These are phyloP conservation scores for Stenotaenia linearis DNA, from an alignment of 2,888 invertebrate genomes.

Conservation along the genomic window DNA sequence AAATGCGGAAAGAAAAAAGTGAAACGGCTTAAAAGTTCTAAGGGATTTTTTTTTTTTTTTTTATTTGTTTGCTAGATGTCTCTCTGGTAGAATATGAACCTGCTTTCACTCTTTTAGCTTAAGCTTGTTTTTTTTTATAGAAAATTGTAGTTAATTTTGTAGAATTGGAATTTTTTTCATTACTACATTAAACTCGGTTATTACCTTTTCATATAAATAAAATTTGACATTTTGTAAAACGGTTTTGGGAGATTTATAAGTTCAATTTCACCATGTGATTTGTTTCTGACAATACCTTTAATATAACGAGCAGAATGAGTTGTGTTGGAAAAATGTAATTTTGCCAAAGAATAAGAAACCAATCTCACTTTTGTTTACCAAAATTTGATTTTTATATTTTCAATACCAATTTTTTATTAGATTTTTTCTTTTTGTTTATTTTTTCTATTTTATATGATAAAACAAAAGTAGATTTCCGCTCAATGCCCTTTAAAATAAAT, in stretches of 20 bases:
- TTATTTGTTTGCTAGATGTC: background rate
- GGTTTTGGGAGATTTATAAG: background rate
- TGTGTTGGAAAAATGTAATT: slow-evolving; percentile 21
- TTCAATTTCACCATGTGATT: slow-evolving; percentile 19
- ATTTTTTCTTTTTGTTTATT: background rate
- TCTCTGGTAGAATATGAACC: too few species aligned
- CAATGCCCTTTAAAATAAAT: too few species aligned
- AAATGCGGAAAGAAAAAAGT: background rate
- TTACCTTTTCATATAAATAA: background rate
- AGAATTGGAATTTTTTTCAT: background rate
- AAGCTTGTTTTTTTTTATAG: background rate
- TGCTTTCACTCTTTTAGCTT: too few species aligned
- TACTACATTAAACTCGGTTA: background rate
- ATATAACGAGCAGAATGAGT: slow-evolving; percentile 8
- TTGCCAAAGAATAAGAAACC: slow-evolving; percentile 16
- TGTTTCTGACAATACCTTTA: slow-evolving; percentile 20
- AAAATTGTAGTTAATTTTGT: background rate
- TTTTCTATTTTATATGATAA: background rate
- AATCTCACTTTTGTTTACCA: background rate
- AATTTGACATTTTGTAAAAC: background rate
- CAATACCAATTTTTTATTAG: background rate
- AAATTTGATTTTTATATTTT: background rate
- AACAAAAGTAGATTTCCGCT: too few species aligned
- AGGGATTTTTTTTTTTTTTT: background rate
- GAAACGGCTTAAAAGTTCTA: background rate